Evolutionary conservation across 2,113 vertebrate genomes (phyloP).

Genomic region (Mesocricetus auratus): DNA sequence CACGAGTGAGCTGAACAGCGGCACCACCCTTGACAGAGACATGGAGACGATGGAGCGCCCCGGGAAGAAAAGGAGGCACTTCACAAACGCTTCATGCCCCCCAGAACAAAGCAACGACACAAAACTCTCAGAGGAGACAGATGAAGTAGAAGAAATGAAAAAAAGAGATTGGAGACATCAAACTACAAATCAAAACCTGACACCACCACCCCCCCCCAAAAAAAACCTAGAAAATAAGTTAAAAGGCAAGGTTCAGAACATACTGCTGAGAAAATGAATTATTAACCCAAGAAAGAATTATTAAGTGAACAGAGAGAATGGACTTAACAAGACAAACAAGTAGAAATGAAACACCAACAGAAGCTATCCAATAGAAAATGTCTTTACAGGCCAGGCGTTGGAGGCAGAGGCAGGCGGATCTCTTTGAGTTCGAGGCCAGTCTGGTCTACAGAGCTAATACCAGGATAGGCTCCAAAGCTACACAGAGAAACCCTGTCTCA

Average conservation of each 20-base stretch:
- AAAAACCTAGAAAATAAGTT: neutral
- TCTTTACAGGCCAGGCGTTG: neutral
- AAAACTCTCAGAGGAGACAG: neutral
- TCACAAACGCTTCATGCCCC: neutral
- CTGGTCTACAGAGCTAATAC: no score
- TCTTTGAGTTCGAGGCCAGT: no score
- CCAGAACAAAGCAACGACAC: neutral
- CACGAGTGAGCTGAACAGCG: neutral
- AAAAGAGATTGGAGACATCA: neutral
- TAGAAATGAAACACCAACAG: neutral
- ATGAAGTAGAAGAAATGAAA: neutral
- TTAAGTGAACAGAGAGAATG: neutral
- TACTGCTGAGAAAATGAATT: neutral
- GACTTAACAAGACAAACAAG: neutral
- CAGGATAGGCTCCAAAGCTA: no score
- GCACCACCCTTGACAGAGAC: no score
- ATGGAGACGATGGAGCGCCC: neutral
- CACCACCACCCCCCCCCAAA: neutral
- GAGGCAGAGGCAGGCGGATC: no score
- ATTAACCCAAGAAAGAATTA: neutral
- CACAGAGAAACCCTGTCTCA: no score
- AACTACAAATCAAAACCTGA: neutral
- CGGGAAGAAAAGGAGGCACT: neutral
- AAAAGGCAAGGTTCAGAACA: neutral
- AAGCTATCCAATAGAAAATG: neutral